These are phyloP conservation scores for Hymenochirus boettgeri DNA, from an alignment of 2,113 vertebrate genomes.

Conservation along the genomic window DNA sequence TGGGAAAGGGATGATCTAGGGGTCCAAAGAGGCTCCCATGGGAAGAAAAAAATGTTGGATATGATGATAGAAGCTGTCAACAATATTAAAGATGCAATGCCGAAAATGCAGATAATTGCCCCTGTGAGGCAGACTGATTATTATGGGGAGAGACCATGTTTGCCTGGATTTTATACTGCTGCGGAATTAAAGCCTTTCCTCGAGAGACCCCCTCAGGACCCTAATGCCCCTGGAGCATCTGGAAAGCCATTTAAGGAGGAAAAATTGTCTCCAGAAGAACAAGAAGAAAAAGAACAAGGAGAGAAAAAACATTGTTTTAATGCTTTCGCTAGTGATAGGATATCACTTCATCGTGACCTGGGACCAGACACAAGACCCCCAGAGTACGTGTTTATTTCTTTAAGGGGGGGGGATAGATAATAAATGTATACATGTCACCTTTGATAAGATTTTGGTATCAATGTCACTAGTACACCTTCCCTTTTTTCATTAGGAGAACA, in stretches of 20 bases:
- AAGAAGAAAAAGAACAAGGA: slow-evolving; percentile 85
- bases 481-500: too few relatives aligned
- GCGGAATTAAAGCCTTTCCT: slow-evolving; percentile 80
- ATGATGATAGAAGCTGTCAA: slow-evolving; percentile 89
- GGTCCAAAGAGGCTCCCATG: slow-evolving; percentile 60
- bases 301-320: slow-evolving; percentile 96
- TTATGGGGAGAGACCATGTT: slow-evolving; percentile 63
- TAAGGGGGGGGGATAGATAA: too few relatives aligned
- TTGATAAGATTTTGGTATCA: too few relatives aligned
- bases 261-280: slow-evolving; percentile 73
- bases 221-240: slow-evolving; percentile 81
- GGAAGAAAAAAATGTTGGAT: slow-evolving; percentile 79
- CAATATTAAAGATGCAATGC: slow-evolving; percentile 87
- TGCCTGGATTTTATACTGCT: slow-evolving; percentile 81
- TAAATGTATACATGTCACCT: too few relatives aligned
- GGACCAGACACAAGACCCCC: slow-evolving; percentile 94
- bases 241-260: slow-evolving; percentile 80
- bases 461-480: too few relatives aligned
- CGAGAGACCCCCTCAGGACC: slow-evolving; percentile 80
- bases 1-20: slow-evolving; percentile 75
- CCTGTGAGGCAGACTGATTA: slow-evolving; percentile 70
- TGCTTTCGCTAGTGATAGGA: slow-evolving; percentile 89
- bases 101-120: slow-evolving; percentile 96
- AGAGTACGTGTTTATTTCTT: slow-evolving; percentile 92
- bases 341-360: slow-evolving; percentile 91